Conservation (phyloP, 2,888 invertebrate species). For the Andrena dorsata region DNA sequence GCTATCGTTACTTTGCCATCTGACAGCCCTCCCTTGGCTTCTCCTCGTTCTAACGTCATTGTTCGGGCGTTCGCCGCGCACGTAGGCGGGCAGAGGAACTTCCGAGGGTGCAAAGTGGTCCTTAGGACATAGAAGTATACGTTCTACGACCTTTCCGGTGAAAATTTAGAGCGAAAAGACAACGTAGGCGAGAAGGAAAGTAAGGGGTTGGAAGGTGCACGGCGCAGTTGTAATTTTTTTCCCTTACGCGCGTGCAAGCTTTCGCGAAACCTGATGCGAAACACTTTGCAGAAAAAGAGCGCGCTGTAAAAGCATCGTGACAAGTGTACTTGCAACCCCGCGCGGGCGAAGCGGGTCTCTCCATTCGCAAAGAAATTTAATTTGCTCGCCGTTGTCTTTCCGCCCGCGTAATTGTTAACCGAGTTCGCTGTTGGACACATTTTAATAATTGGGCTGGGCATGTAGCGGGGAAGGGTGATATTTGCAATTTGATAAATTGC, state of each 20-base stretch:
- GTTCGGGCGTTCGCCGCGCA: constrained; percentile 54
- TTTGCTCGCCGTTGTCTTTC: constrained; percentile 11
- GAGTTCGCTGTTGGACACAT: constrained; percentile 34
- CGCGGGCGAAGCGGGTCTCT: constrained; percentile 33
- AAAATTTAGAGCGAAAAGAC: neutral
- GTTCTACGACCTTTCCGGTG: neutral
- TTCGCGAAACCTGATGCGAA: neutral
- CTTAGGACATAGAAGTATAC: no score
- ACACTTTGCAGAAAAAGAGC: constrained; percentile 6
- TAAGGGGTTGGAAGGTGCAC: no score
- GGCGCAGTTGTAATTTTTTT: no score
- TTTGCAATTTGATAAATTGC: constrained; percentile 53
- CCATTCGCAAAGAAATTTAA: constrained; percentile 40
- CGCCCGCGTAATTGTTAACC: constrained; percentile 30
- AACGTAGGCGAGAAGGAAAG: neutral
- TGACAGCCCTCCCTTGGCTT: constrained; percentile 76
- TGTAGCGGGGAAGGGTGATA: constrained; percentile 17
- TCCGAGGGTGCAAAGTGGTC: constrained; percentile 5
- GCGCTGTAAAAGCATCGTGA: neutral
- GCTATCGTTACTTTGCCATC: constrained; percentile 73
- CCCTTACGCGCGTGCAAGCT: no score
- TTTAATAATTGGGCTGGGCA: constrained; percentile 48
- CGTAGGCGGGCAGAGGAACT: constrained; percentile 28
- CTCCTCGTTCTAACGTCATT: constrained; percentile 75
- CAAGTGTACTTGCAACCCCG: constrained; percentile 8